These are phyloP conservation scores for Diarsia mendica DNA, from an alignment of 2,888 invertebrate genomes.

Conservation along the genomic window DNA sequence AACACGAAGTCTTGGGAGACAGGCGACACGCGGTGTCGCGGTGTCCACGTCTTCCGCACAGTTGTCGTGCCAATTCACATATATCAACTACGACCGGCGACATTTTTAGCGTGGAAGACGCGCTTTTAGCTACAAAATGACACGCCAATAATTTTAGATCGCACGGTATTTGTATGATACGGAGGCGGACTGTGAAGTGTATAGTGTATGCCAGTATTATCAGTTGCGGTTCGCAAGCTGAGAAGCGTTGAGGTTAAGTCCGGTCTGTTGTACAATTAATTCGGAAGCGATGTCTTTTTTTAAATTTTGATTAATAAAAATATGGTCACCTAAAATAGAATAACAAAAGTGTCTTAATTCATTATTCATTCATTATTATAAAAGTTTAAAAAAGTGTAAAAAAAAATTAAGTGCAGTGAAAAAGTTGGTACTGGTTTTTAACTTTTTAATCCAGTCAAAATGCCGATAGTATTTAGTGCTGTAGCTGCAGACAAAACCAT, in stretches of 20 bases:
- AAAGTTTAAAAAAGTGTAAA: neutral
- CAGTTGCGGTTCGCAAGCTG: constrained; percentile 64
- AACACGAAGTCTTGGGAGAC: constrained; percentile 33
- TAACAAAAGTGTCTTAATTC: neutral
- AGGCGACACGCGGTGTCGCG: constrained; percentile 38
- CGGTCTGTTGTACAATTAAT: neutral
- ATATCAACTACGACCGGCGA: constrained; percentile 79
- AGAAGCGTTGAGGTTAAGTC: constrained; percentile 24
- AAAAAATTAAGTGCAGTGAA: constrained; percentile 23
- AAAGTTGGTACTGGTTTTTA: neutral
- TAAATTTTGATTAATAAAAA: neutral
- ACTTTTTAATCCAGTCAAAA: constrained; percentile 76
- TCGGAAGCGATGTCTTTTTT: neutral
- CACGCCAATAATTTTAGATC: constrained; percentile 72
- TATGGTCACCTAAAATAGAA: neutral
- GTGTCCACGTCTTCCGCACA: constrained; percentile 66
- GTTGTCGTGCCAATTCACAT: constrained; percentile 74
- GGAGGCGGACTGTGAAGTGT: constrained; percentile 31
- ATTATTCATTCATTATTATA: neutral
- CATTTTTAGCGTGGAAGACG: constrained; percentile 79
- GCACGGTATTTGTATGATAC: constrained; percentile 61
- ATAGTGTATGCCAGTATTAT: constrained; percentile 60
- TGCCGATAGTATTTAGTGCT: constrained; percentile 97
- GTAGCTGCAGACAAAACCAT: constrained; percentile 94
- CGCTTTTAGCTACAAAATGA: constrained; percentile 72